Evolutionary conservation across 1,140 invertebrate genomes (phyloP).

Genomic region (Asbolus verrucosus): DNA sequence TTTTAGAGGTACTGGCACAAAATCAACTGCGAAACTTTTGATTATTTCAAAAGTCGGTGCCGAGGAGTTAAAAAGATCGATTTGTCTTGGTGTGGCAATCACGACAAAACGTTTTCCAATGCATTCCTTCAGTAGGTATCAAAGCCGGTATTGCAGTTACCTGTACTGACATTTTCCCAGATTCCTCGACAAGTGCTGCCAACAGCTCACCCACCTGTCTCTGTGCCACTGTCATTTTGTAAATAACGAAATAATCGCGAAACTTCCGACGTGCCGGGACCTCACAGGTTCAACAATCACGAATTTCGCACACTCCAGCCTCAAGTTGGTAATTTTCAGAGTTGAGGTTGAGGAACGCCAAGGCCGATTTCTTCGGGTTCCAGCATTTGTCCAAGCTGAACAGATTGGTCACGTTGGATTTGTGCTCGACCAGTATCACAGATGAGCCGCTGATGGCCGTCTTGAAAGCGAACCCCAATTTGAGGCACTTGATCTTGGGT

Average conservation of each 20-base stretch:
- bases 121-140: conserved; percentile 71
- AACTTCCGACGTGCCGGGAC: conserved; percentile 54
- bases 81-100: conserved; percentile 89
- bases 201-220: conserved; percentile 59
- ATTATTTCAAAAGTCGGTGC: conserved; percentile 70
- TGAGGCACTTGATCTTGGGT: conserved; percentile 82
- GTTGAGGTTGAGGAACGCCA: conserved; percentile 75
- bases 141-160: not conserved
- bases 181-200: conserved; percentile 77
- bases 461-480: conserved; percentile 73
- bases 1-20: conserved; percentile 70
- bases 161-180: conserved; percentile 65
- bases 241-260: conserved; percentile 46
- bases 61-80: conserved; percentile 81
- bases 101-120: conserved; percentile 66
- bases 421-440: conserved; percentile 80
- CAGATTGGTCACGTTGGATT: conserved; percentile 78
- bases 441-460: conserved; percentile 74
- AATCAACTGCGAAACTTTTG: conserved; percentile 66
- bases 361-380: conserved; percentile 71
- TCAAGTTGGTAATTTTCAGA: conserved; percentile 66
- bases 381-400: conserved; percentile 71
- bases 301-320: conserved; percentile 48
- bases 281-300: conserved; percentile 50
- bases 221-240: conserved; percentile 59